Evolutionary conservation across 2,113 vertebrate species (phyloP).

Genomic region (Sceloporus undulatus): DNA sequence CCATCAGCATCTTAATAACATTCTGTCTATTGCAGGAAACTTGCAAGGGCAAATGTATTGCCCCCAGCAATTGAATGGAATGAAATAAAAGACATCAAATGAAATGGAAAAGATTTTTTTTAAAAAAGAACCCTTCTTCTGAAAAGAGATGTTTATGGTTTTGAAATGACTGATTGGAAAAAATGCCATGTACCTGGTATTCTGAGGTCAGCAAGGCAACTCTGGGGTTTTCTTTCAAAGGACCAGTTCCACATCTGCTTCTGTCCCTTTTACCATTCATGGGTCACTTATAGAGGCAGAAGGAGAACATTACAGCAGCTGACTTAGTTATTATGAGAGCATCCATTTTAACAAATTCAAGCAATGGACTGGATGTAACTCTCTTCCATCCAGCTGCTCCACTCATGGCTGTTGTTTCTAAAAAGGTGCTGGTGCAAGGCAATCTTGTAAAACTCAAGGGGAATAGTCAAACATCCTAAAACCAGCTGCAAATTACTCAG

Average conservation of each 20-base stretch:
- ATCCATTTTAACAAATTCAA: constrained; percentile 50
- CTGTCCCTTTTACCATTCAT: constrained; percentile 27
- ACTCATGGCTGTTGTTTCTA: background rate
- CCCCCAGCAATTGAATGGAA: background rate
- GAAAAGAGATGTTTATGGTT: no score
- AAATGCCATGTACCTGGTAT: constrained; percentile 21
- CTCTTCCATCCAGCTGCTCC: constrained; percentile 11
- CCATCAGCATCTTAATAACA: background rate
- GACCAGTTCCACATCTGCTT: constrained; percentile 46
- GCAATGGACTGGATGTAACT: constrained; percentile 42
- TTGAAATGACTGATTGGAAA: background rate
- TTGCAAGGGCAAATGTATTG: background rate
- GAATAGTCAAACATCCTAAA: background rate
- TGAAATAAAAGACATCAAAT: background rate
- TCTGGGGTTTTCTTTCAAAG: constrained; percentile 43
- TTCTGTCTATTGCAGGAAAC: background rate
- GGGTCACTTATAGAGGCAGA: constrained; percentile 45
- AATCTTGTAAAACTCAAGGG: background rate
- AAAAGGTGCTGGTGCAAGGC: background rate
- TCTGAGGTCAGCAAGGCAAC: constrained; percentile 4
- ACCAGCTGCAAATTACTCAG: background rate
- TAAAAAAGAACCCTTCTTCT: background rate
- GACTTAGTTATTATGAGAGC: background rate
- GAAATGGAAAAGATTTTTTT: background rate
- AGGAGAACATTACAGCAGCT: constrained; percentile 22